These are phyloP conservation scores for Poeciliopsis prolifica DNA, from an alignment of 2,113 vertebrate genomes.

Conservation along the genomic window DNA sequence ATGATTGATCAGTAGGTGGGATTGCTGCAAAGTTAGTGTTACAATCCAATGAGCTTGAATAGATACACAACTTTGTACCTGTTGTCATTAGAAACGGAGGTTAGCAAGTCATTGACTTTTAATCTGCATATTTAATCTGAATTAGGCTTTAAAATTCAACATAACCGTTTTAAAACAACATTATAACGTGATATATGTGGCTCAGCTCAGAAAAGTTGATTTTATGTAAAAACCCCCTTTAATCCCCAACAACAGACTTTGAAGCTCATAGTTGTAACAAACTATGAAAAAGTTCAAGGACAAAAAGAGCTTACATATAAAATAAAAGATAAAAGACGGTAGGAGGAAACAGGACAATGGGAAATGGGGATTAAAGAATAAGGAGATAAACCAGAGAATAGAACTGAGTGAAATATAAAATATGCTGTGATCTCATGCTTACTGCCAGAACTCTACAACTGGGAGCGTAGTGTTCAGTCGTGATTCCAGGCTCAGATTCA, in stretches of 20 bases:
- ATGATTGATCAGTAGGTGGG: too few species aligned
- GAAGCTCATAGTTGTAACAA: not conserved
- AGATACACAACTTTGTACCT: not conserved
- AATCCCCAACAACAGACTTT: not conserved
- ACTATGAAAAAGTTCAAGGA: not conserved
- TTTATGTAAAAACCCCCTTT: not conserved
- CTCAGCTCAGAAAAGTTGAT: too few species aligned
- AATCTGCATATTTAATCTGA: not conserved
- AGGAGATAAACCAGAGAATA: not conserved
- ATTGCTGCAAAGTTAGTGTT: not conserved
- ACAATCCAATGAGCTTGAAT: not conserved
- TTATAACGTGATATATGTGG: too few species aligned
- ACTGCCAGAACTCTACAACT: conserved; percentile 71
- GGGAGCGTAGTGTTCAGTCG: conserved; percentile 57
- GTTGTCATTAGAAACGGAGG: too few species aligned
- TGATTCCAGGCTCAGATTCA: conserved; percentile 25
- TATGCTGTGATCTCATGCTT: conserved; percentile 28
- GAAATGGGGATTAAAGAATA: not conserved
- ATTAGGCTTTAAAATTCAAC: not conserved
- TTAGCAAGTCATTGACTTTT: not conserved
- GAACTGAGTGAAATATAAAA: not conserved
- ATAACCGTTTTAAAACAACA: not conserved
- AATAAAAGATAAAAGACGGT: not conserved
- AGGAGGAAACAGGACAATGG: not conserved
- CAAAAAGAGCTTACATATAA: not conserved